These are phyloP conservation scores for Pyrrhia umbra DNA, from an alignment of 2,888 invertebrate species.

Conservation along the genomic window DNA sequence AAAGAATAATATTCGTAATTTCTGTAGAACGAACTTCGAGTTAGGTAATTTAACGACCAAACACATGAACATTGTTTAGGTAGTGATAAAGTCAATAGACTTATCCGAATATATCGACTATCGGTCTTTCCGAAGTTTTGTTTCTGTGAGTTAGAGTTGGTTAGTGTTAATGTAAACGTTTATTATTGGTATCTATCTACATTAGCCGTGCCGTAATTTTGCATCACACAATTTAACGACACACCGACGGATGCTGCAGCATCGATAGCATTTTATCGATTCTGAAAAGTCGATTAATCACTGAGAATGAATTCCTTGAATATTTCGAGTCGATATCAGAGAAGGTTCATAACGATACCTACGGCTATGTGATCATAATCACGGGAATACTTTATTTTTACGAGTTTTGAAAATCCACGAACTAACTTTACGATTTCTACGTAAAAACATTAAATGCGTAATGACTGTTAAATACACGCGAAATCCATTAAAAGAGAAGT, in stretches of 20 bases:
- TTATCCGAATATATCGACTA: too few species aligned
- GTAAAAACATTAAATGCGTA: slow-evolving; percentile 52
- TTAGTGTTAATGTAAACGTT: not conserved
- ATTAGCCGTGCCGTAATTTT: not conserved
- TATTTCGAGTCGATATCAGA: slow-evolving; percentile 33
- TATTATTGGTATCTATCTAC: not conserved
- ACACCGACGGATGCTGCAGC: slow-evolving; percentile 27
- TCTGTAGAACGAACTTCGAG: too few species aligned
- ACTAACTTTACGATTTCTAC: slow-evolving; percentile 55
- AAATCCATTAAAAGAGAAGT: slow-evolving; percentile 60
- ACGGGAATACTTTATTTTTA: slow-evolving; percentile 54
- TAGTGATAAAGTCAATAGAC: too few species aligned
- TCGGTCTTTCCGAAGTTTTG: too few species aligned
- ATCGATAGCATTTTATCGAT: slow-evolving; percentile 48
- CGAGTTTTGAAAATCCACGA: slow-evolving; percentile 49
- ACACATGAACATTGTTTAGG: not conserved
- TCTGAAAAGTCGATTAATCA: slow-evolving; percentile 53
- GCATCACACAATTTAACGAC: slow-evolving; percentile 1
- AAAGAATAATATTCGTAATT: too few species aligned
- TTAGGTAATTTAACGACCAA: too few species aligned
- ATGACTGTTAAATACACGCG: slow-evolving; percentile 54
- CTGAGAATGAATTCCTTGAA: slow-evolving; percentile 46
- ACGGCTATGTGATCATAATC: slow-evolving; percentile 53
- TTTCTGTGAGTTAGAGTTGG: too few species aligned
- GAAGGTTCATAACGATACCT: slow-evolving; percentile 28